phyloP scores from a whole-genome alignment of 23 tunicate species.

The Diplosoma virens region DNA sequence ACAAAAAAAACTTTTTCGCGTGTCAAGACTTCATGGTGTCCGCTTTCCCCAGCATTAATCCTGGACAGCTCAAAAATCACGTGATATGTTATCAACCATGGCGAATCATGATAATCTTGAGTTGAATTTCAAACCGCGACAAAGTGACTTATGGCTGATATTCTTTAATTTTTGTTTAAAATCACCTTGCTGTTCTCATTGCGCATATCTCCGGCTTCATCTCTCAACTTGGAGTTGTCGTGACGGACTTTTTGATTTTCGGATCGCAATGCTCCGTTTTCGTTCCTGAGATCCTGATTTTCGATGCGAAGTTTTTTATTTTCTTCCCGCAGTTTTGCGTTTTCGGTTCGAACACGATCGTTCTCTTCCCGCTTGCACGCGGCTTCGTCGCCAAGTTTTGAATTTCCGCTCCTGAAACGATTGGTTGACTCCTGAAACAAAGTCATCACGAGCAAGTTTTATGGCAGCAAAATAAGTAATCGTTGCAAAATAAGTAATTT shows the following conservation, averaged over 20 bases:
- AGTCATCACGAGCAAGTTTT: too few species aligned
- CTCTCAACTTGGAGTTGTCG: slow-evolving; percentile 62
- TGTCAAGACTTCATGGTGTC: too few species aligned
- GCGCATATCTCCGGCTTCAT: slow-evolving; percentile 71
- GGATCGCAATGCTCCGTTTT: slow-evolving; percentile 75
- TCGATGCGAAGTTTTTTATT: slow-evolving; percentile 79
- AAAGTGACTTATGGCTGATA: too few species aligned
- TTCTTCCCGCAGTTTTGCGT: slow-evolving; percentile 83
- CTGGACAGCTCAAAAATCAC: too few species aligned
- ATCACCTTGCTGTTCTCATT: slow-evolving; percentile 67
- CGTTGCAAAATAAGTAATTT: too few species aligned
- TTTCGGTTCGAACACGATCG: slow-evolving; percentile 61
- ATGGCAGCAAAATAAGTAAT: too few species aligned
- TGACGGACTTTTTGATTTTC: slow-evolving; percentile 85
- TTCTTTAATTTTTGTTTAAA: background rate
- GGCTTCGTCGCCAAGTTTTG: slow-evolving; percentile 34
- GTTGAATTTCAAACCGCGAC: too few species aligned
- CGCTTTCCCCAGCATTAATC: too few species aligned
- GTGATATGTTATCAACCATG: too few species aligned
- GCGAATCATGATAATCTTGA: too few species aligned
- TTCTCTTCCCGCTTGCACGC: slow-evolving; percentile 57
- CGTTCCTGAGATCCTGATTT: slow-evolving; percentile 77
- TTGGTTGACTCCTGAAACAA: too few species aligned
- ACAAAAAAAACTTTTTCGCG: too few species aligned
- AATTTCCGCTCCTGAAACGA: slow-evolving; percentile 56